A percentile compares a stretch with the other conserved stretches of the same genome.
Conservation (phyloP, 2,888 invertebrate genomes). For the Andrena praecox region DNA sequence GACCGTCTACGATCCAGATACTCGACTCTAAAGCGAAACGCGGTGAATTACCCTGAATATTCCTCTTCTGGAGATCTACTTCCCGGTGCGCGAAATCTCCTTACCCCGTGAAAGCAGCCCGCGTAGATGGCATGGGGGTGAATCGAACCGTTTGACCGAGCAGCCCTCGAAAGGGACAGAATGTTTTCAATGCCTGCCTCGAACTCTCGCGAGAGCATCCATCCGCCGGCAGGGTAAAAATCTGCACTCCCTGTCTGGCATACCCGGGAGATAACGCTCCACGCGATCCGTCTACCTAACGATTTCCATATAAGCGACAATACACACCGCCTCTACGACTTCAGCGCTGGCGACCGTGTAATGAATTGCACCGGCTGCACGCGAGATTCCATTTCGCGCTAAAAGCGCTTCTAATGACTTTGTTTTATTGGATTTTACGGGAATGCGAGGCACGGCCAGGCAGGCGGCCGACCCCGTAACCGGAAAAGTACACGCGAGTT, state of each 20-base stretch:
- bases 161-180: constrained; percentile 29
- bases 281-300: constrained; percentile 35
- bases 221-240: constrained; percentile 24
- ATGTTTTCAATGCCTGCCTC: constrained; percentile 48
- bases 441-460: too few species aligned
- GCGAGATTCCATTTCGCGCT: constrained; percentile 15
- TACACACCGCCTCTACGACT: background rate
- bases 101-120: constrained; percentile 25
- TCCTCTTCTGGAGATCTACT: constrained; percentile 50
- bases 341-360: background rate
- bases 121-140: constrained; percentile 25
- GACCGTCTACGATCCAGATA: constrained; percentile 43
- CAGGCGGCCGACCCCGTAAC: background rate
- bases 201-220: constrained; percentile 34
- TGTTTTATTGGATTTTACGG: constrained; percentile 12
- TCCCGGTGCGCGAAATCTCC: constrained; percentile 28
- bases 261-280: constrained; percentile 21
- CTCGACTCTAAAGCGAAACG: constrained; percentile 37
- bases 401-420: constrained; percentile 20
- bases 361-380: constrained; percentile 12
- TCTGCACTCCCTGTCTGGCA: constrained; percentile 30
- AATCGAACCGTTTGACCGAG: constrained; percentile 39
- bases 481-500: background rate
- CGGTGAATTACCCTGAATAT: constrained; percentile 35
- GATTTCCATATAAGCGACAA: constrained; percentile 25